phyloP scores from a whole-genome alignment of 2,888 invertebrate species.

The Eledona agricola region DNA sequence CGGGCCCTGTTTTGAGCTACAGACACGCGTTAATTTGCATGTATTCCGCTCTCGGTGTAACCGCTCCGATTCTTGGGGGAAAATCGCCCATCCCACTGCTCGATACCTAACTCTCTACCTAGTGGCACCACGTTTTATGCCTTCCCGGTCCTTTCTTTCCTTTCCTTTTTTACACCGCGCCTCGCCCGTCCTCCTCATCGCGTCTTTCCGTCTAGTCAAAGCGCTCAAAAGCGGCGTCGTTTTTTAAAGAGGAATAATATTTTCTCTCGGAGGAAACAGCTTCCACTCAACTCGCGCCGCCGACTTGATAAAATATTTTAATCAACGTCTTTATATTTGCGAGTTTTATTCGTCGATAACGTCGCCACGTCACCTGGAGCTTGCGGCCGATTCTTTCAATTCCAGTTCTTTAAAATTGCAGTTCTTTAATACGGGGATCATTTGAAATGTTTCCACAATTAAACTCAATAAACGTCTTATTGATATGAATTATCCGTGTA shows the following conservation, averaged over 20 bases:
- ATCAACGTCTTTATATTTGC: conserved; percentile 56
- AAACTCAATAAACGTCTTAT: no score
- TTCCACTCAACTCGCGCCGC: conserved; percentile 48
- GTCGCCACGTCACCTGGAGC: conserved; percentile 45
- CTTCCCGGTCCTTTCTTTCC: conserved; percentile 15
- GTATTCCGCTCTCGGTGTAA: conserved; percentile 37
- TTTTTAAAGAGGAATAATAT: conserved; percentile 55
- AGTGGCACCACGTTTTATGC: conserved; percentile 27
- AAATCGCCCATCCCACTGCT: conserved; percentile 19
- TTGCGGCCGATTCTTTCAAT: no score
- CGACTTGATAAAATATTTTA: conserved; percentile 58
- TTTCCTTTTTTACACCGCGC: no score
- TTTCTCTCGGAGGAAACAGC: conserved; percentile 53
- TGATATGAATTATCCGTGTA: no score
- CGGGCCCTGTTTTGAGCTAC: conserved; percentile 28
- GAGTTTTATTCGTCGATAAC: conserved; percentile 50
- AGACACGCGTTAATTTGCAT: conserved; percentile 42
- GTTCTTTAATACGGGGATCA: no score
- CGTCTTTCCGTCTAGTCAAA: conserved; percentile 45
- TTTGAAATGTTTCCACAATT: no score
- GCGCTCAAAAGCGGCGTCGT: conserved; percentile 54
- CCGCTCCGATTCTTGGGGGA: conserved; percentile 33
- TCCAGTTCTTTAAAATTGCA: no score
- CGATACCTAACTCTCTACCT: conserved; percentile 7
- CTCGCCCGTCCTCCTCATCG: neutral